Percentiles rank a stretch among this genome's conserved stretches.
Evolutionary conservation across 2,888 invertebrate genomes (phyloP).

Genomic region (Heliconius charithonia): DNA sequence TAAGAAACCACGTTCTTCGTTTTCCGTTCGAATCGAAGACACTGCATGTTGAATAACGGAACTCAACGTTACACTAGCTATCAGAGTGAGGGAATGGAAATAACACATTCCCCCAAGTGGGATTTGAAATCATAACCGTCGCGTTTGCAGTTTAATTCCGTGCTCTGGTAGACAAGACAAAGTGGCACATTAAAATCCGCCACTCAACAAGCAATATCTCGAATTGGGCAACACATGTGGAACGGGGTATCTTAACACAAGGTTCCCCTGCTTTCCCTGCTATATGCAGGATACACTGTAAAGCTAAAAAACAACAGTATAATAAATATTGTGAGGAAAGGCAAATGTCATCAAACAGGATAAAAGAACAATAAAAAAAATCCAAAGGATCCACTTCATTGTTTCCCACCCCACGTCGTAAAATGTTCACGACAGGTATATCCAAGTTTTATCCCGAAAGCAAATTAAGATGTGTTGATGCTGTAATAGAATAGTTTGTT

Average conservation of each 20-base stretch:
- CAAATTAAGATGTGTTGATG: conserved; percentile 11
- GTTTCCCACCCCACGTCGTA: conserved; percentile 10
- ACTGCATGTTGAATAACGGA: no score
- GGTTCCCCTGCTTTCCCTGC: background rate
- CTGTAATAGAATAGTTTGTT: background rate
- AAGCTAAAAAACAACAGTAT: background rate
- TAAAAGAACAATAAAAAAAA: conserved; percentile 8
- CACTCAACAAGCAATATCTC: no score
- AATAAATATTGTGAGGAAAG: background rate
- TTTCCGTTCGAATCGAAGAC: no score
- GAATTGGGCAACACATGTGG: no score
- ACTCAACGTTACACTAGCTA: no score
- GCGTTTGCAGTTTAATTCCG: no score
- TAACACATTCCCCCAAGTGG: no score
- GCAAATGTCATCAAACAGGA: background rate
- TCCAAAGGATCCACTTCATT: background rate
- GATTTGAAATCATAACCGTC: no score
- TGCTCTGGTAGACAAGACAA: no score
- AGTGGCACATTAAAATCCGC: no score
- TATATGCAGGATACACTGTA: background rate
- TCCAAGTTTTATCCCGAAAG: conserved; percentile 1
- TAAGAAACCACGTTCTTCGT: no score
- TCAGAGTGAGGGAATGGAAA: no score
- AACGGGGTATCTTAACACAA: background rate
- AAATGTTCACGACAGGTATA: conserved; percentile 6